Conservation (phyloP, 2,113 vertebrate genomes). For the Scalopus aquaticus region DNA sequence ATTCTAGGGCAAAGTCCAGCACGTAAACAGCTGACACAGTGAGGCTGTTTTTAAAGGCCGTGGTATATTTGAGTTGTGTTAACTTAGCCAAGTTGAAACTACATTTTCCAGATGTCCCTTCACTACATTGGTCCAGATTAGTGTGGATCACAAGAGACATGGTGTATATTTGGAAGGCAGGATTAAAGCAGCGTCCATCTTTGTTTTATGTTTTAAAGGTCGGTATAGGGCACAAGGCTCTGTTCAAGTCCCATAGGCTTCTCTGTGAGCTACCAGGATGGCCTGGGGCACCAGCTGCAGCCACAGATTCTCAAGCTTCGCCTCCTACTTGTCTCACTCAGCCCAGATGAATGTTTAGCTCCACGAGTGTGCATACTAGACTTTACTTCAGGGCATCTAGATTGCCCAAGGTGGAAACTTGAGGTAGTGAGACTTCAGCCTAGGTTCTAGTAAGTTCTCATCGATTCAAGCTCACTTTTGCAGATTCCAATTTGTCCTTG, state of each 20-base stretch:
- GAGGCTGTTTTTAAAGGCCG: not conserved
- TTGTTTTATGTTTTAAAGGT: not conserved
- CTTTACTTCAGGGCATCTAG: not conserved
- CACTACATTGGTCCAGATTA: not conserved
- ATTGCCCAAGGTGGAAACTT: not conserved
- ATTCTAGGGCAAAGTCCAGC: not conserved
- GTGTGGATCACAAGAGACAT: not conserved
- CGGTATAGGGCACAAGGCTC: not conserved
- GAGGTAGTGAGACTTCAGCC: not conserved
- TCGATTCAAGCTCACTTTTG: not conserved
- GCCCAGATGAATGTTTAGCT: not conserved
- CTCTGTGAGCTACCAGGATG: not conserved
- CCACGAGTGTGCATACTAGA: not conserved
- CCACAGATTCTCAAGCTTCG: not conserved
- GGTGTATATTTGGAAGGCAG: not conserved
- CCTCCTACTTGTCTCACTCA: not conserved
- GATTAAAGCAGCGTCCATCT: not conserved
- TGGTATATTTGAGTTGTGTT: not conserved
- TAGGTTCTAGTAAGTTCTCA: not conserved
- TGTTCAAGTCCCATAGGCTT: not conserved
- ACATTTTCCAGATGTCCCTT: not conserved
- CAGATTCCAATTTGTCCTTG: not conserved
- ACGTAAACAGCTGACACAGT: not conserved
- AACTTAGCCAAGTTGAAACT: not conserved
- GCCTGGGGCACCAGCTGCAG: not conserved